These are phyloP conservation scores for Ascidia mentula DNA, from an alignment of 23 tunicate species.

Conservation along the genomic window DNA sequence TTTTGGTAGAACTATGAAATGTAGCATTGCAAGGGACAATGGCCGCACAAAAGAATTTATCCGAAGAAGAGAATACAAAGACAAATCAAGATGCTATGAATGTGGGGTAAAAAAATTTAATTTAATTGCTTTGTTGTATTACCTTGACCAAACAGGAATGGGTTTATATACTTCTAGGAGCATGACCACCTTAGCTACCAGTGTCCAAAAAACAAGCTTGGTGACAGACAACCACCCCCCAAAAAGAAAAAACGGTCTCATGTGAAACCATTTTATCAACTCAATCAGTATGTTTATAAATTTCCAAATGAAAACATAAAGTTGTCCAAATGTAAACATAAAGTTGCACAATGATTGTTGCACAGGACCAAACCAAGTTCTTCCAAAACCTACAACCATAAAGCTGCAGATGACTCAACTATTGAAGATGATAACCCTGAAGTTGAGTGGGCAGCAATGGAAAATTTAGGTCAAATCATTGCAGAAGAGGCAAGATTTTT, in stretches of 20 bases:
- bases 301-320: not conserved
- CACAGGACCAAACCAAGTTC: not conserved
- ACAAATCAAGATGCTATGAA: conserved; percentile 82
- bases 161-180: conserved; percentile 15
- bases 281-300: conserved; percentile 1
- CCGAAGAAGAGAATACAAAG: conserved; percentile 72
- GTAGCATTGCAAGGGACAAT: conserved; percentile 85
- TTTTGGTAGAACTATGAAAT: conserved; percentile 64
- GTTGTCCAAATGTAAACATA: not conserved
- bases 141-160: not conserved
- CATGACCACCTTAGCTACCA: conserved; percentile 69
- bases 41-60: conserved; percentile 84
- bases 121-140: not conserved
- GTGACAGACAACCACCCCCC: conserved; percentile 75
- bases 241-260: conserved; percentile 47
- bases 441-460: conserved; percentile 51
- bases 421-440: conserved; percentile 26
- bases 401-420: not conserved
- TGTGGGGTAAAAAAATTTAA: conserved; percentile 44
- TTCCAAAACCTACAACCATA: not conserved
- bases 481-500: no score
- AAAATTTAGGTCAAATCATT: conserved; percentile 62
- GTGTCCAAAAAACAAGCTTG: conserved; percentile 77
- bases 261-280: conserved; percentile 1
- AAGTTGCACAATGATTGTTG: not conserved